phyloP scores from a whole-genome alignment of 2,888 invertebrate genomes.

The Punctoribates punctum region DNA sequence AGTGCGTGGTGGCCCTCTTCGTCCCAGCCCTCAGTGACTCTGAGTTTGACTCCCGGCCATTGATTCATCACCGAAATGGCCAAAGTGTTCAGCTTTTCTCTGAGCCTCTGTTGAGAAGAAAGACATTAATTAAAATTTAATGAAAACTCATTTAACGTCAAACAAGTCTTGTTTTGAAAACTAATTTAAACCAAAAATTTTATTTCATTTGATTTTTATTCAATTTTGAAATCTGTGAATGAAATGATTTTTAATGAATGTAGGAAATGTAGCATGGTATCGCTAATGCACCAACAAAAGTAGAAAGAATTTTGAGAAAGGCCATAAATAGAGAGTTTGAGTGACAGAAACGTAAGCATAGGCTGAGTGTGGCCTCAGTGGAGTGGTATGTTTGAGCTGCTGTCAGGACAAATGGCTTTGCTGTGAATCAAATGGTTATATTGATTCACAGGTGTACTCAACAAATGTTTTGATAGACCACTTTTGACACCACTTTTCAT shows the following conservation, averaged over 20 bases:
- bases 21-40: slow-evolving; percentile 95
- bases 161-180: background rate
- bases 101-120: slow-evolving; percentile 72
- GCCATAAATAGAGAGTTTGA: slow-evolving; percentile 23
- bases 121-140: background rate
- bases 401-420: slow-evolving; percentile 36
- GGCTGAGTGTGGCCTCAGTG: background rate
- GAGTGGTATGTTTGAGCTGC: slow-evolving; percentile 27
- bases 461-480: slow-evolving; percentile 39
- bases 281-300: background rate
- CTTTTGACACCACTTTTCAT: slow-evolving; percentile 14
- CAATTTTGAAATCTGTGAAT: background rate
- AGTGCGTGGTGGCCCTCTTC: slow-evolving; percentile 71
- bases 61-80: slow-evolving; percentile 96
- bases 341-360: background rate
- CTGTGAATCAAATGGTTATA: slow-evolving; percentile 32
- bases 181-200: background rate
- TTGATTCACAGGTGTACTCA: slow-evolving; percentile 34
- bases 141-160: background rate
- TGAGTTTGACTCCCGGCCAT: slow-evolving; percentile 89
- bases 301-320: background rate
- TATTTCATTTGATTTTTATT: background rate
- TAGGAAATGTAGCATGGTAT: background rate
- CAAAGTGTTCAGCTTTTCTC: slow-evolving; percentile 87
- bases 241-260: background rate